Evolutionary conservation across 2,113 vertebrate genomes (phyloP), one percentile per base, ranked within the genome.

Genomic region (Collichthys lucidus): DNA sequence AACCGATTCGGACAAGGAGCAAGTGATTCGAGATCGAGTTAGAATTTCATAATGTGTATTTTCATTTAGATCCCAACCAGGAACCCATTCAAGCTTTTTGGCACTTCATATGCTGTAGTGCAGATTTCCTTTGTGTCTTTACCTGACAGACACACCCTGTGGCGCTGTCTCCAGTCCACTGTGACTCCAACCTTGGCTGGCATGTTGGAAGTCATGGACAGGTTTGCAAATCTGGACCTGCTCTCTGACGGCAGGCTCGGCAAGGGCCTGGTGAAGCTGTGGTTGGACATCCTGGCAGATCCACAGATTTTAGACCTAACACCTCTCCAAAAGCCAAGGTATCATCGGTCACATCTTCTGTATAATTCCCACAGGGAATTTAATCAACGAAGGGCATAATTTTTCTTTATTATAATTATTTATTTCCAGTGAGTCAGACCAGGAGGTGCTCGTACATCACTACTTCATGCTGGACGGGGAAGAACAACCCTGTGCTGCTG

Each of bases 281-380:
- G 95, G 95, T 12, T 95, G 79, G 90, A 95, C 88, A 90, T 96
- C 84, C 76, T 95, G 76, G 86, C 65, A 61, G 94, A 96, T 60
- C 40, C 70, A 7, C 94, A 94, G 72, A 83, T 87, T 59, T 67
- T 94, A 52, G 70, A 79, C 14, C 46, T 94, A 4, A 63, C 86
- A 4, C 59, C 88, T 42, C 76, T 47, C 35, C 88, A 89, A 7
- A 90, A 59, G 16, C 26, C 57, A 60, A 91, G 92, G 94, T 94
- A 87, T 0, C 17, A 8, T 16, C 16, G 24, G 16, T 50, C 11
- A 17, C 35, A 5, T 47, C 4, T 59, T 57, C 26, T 61, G 6
- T 3, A 3, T 0, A 3, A 62, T 11, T 16, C 46, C 2, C 1
- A 12, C n/a, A 35, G 8, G 69, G 0, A 29, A 12, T 75, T 59